Base-by-base conservation (phyloP, 1,140 invertebrate species). In the Spodoptera litura region DNA sequence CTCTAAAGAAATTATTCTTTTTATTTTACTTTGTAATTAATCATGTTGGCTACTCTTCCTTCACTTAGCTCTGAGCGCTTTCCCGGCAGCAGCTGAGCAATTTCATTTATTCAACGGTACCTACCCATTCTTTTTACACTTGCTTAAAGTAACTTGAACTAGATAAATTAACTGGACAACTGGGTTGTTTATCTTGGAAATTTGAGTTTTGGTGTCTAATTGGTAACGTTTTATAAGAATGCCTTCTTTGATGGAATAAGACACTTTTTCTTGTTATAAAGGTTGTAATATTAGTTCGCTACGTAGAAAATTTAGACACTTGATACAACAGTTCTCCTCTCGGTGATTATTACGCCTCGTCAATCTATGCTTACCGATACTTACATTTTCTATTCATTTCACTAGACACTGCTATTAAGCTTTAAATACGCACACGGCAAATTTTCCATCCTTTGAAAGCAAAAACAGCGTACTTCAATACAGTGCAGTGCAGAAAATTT, bases 1-100 rank as follows among this genome's bases (percentile, higher is more conserved):
- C 56, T 64, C 59, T 74, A 68, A 81, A 81, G 52, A 74, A 70
- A 73, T 78, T 12, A 78, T 66, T 78, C 80, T 78, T 78, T 79
- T 72, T 83, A 78, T 80, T 78, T 74, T 78, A 74, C 61, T 52
- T 75, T 66, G 80, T 74, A 78, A 82, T 82, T 83, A 83, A 83
- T 83, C 82, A 81, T 66, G 74, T 72, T 71, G 73, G 61, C 58
- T 77, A 66, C 73, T 76, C 66, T 61, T 78, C 66, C 58, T 76
- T 80, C 66, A 64, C 66, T 71, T 77, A 66, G 58, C 58, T 56
- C 59, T 74, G 78, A 82, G 74, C 27, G 59, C 78, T 82, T 76
- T 71, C 78, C 52, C 59, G 78, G 68, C 58, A 74, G 27, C 79
- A 78, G 78, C 66, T 83, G 79, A 83, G 74, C 70, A 74, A 77